Conservation (phyloP, 92 coral and sea anemone species). For the Scolanthus callimorphus region DNA sequence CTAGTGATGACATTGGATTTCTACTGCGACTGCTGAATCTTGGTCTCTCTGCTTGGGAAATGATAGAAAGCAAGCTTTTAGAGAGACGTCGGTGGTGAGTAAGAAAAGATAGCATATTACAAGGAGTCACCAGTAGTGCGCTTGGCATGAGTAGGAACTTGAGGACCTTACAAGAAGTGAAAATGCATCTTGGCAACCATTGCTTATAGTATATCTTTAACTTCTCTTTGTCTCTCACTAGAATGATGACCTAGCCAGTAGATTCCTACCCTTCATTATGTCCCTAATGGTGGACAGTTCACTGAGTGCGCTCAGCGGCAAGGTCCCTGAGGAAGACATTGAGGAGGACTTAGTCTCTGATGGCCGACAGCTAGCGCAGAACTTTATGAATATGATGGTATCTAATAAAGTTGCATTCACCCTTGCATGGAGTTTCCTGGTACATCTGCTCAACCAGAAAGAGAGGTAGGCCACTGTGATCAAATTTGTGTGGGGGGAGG, state of each 20-base stretch:
- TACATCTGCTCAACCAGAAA: constrained; percentile 75
- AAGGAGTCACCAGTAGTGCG: no score
- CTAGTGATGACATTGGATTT: constrained; percentile 75
- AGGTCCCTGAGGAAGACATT: constrained; percentile 49
- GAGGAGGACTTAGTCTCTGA: constrained; percentile 48
- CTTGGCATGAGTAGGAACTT: no score
- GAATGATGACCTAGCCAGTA: constrained; percentile 79
- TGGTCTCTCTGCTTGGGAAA: constrained; percentile 97
- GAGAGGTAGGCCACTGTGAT: constrained; percentile 81
- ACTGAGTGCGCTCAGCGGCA: constrained; percentile 57
- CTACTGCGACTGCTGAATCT: constrained; percentile 78
- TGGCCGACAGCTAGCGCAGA: constrained; percentile 48
- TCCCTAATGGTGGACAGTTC: constrained; percentile 90
- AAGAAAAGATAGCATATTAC: no score
- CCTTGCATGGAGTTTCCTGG: constrained; percentile 74
- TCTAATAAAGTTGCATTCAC: constrained; percentile 83
- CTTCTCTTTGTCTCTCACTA: no score
- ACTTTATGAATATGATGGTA: constrained; percentile 79
- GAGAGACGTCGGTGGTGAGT: constrained; percentile 81
- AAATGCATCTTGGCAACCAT: no score
- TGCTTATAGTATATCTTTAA: no score
- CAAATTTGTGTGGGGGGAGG: no score
- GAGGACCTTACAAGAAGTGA: no score
- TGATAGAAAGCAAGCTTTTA: constrained; percentile 94
- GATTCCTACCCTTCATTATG: constrained; percentile 89